Evolutionary conservation across 2,113 vertebrate genomes (phyloP).

Genomic region (Archilochus colubris): DNA sequence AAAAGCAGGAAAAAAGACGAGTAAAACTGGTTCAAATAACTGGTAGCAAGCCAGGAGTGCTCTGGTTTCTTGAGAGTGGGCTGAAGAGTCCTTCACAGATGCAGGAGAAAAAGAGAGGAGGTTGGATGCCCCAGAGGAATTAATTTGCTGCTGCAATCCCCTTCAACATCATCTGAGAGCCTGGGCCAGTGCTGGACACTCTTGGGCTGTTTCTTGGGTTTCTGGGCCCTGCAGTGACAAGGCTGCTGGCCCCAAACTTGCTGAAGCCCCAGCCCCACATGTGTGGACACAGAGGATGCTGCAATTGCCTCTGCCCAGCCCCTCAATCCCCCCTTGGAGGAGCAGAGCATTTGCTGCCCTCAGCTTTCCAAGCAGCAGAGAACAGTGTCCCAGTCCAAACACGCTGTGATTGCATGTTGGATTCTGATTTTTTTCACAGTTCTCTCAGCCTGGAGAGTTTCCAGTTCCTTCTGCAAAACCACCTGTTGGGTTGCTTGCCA

Average conservation of each 20-base stretch:
- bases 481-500: not conserved
- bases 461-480: not conserved
- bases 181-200: accelerated
- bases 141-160: not conserved
- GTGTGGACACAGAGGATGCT: not conserved
- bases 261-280: accelerated
- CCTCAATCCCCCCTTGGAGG: not conserved
- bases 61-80: slow-evolving; percentile 7
- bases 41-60: slow-evolving; percentile 16
- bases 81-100: not conserved
- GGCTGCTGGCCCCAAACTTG: not conserved
- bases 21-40: not conserved
- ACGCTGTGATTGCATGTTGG: accelerated
- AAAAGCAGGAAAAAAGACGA: not conserved
- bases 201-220: not conserved
- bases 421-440: not conserved
- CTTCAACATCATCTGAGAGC: not conserved
- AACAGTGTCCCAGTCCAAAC: not conserved
- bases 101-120: not conserved
- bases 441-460: not conserved
- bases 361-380: not conserved
- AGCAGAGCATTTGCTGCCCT: not conserved
- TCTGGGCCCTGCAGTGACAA: not conserved
- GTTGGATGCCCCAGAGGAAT: not conserved
- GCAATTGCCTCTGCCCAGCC: not conserved